Conservation (phyloP, 2,797 vertebrate species). For the Numenius phaeopus region DNA sequence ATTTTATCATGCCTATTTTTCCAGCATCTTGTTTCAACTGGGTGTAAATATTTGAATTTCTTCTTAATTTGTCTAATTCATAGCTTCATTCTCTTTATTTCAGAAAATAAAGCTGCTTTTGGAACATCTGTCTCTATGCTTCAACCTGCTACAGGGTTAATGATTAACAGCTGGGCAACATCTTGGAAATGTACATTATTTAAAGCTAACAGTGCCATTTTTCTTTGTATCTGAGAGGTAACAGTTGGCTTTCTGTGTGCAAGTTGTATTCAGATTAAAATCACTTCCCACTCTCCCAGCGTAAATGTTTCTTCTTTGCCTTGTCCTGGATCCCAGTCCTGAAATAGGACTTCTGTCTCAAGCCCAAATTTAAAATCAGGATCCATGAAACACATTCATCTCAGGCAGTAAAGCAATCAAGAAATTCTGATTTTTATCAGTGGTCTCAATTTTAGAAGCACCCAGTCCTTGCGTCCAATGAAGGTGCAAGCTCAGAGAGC, state of each 20-base stretch:
- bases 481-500: not conserved
- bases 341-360: not conserved
- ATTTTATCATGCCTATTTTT: conserved; percentile 50
- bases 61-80: conserved; percentile 67
- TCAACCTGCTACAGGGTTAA: conserved; percentile 71
- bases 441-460: not conserved
- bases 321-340: not conserved
- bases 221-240: conserved; percentile 1
- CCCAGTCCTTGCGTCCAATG: not conserved
- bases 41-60: conserved; percentile 67
- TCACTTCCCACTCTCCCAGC: not conserved
- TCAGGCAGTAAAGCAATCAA: not conserved
- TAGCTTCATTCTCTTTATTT: conserved; percentile 53
- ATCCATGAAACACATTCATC: not conserved
- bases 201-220: conserved; percentile 26
- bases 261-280: not conserved
- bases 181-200: conserved; percentile 17
- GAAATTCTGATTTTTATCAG: not conserved
- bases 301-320: not conserved
- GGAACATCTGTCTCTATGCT: conserved; percentile 69
- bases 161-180: conserved; percentile 61
- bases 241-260: conserved; percentile 19
- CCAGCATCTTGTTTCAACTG: conserved; percentile 58
- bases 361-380: not conserved
- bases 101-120: conserved; percentile 47